These are phyloP conservation scores for Loripinus fragilis DNA, from an alignment of 2,888 invertebrate genomes.

Conservation along the genomic window DNA sequence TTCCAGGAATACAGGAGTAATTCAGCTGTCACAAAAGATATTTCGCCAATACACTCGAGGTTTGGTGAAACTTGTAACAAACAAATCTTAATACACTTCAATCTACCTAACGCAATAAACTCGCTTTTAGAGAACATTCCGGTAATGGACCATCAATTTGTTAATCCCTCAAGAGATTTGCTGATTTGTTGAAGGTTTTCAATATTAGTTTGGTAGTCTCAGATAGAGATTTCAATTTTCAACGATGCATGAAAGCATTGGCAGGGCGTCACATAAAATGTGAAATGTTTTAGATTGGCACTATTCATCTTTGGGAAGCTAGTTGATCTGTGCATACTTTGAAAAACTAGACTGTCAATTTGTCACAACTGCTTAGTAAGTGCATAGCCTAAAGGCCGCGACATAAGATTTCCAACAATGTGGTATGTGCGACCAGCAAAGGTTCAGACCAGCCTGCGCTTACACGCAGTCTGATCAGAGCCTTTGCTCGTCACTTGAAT, in stretches of 20 bases:
- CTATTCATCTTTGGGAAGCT: too few species aligned
- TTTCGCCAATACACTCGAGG: constrained; percentile 5
- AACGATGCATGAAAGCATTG: neutral
- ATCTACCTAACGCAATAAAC: constrained; percentile 18
- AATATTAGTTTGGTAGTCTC: constrained; percentile 18
- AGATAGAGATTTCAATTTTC: constrained; percentile 9
- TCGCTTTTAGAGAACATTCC: constrained; percentile 13
- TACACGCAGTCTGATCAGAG: too few species aligned
- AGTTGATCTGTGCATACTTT: too few species aligned
- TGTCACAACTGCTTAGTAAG: too few species aligned
- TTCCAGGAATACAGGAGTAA: neutral
- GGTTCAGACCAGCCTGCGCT: too few species aligned
- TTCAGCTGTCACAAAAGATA: constrained; percentile 12
- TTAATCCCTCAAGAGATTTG: neutral
- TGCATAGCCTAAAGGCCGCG: too few species aligned
- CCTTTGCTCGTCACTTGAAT: too few species aligned
- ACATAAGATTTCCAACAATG: too few species aligned
- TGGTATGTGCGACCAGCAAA: too few species aligned
- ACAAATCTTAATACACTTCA: constrained; percentile 17
- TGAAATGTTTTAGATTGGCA: too few species aligned
- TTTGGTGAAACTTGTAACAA: constrained; percentile 1
- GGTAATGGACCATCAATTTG: constrained; percentile 17
- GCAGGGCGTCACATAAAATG: constrained; percentile 1
- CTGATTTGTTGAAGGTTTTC: constrained; percentile 17
- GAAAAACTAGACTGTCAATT: too few species aligned